phyloP scores from a whole-genome alignment of 2,113 vertebrate species.

The Cyphomyrus discorhynchus region DNA sequence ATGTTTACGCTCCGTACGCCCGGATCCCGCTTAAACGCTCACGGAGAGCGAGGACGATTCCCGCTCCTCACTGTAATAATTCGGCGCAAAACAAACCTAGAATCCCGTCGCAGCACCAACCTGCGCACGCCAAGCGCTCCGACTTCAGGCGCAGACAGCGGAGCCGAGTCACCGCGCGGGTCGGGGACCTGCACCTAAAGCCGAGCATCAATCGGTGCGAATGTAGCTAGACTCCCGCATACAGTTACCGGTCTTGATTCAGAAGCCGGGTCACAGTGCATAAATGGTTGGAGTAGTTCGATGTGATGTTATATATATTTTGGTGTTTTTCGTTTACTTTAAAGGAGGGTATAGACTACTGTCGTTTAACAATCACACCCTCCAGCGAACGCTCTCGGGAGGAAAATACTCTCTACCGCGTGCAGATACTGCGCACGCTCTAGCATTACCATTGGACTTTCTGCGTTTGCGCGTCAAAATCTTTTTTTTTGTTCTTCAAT shows the following conservation, averaged over 20 bases:
- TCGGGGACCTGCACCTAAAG: not conserved
- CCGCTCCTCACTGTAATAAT: not conserved
- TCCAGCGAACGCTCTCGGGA: not conserved
- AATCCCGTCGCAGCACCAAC: not conserved
- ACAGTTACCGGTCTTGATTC: not conserved
- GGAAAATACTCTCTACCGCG: conserved; percentile 3
- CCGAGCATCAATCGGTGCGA: conserved; percentile 1
- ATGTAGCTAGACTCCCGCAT: not conserved
- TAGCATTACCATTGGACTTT: not conserved
- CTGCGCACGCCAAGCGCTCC: not conserved
- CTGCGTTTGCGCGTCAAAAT: not conserved
- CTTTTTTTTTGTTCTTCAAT: not conserved
- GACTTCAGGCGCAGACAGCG: not conserved
- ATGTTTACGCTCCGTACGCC: conserved; percentile 18
- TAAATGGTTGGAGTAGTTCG: not conserved
- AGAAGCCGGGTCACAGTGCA: not conserved
- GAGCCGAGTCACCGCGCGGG: not conserved
- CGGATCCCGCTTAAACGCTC: not conserved
- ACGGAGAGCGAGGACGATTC: not conserved
- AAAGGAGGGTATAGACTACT: not conserved
- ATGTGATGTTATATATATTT: not conserved
- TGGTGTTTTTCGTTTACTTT: conserved; percentile 5
- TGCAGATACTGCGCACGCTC: conserved; percentile 19
- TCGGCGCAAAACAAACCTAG: not conserved
- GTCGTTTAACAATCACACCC: not conserved